These are phyloP conservation scores for Chrysomallon squamiferum DNA, from an alignment of 1,140 invertebrate species.

Conservation along the genomic window DNA sequence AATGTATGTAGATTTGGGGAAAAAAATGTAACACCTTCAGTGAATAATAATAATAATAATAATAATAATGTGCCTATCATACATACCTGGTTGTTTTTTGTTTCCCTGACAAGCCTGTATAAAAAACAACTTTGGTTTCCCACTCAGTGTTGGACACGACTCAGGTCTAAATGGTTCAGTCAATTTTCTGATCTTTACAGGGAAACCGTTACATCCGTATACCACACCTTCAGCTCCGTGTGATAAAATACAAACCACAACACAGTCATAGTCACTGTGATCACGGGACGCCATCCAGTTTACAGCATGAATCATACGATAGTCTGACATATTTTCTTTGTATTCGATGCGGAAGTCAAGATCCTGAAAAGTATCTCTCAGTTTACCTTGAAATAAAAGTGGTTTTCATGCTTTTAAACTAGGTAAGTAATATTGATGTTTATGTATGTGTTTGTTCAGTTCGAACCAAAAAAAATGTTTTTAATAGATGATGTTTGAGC, in stretches of 20 bases:
- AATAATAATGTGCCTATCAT: too few species aligned
- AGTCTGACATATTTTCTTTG: conserved; percentile 22
- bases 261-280: conserved; percentile 42
- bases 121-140: conserved; percentile 62
- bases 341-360: conserved; percentile 29
- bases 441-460: not conserved
- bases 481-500: too few species aligned
- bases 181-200: conserved; percentile 42
- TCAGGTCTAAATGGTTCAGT: conserved; percentile 47
- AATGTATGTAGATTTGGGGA: too few species aligned
- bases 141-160: conserved; percentile 40
- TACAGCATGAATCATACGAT: conserved; percentile 18
- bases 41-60: too few species aligned
- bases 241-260: conserved; percentile 50
- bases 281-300: conserved; percentile 6
- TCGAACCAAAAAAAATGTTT: too few species aligned
- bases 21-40: too few species aligned
- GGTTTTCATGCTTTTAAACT: not conserved
- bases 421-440: not conserved
- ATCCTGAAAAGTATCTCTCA: conserved; percentile 30
- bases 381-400: conserved; percentile 31
- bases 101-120: conserved; percentile 62
- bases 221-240: conserved; percentile 51
- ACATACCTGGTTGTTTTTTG: conserved; percentile 43
- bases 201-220: conserved; percentile 45